phyloP scores from a whole-genome alignment of 2,888 invertebrate species.

The Cephalotes varians region DNA sequence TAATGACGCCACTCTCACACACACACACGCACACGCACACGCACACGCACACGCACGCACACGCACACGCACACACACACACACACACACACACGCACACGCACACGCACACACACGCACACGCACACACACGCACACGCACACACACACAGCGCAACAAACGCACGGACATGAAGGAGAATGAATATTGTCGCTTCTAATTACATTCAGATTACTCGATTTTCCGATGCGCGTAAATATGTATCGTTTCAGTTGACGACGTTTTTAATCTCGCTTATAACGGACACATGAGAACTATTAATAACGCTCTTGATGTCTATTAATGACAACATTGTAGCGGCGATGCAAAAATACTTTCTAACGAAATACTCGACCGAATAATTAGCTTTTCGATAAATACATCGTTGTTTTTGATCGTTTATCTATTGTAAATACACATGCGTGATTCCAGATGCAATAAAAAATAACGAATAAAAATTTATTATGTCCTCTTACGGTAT shows the following conservation, averaged over 20 bases:
- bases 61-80: no score
- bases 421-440: background rate
- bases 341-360: slow-evolving; percentile 16
- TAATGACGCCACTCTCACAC: slow-evolving; percentile 12
- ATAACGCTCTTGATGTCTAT: slow-evolving; percentile 32
- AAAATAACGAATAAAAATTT: slow-evolving; percentile 3
- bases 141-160: background rate
- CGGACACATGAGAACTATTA: slow-evolving; percentile 21
- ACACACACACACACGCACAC: no score
- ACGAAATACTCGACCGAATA: slow-evolving; percentile 38
- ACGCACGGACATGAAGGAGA: background rate
- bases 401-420: background rate
- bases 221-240: slow-evolving; percentile 6
- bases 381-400: slow-evolving; percentile 21
- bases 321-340: slow-evolving; percentile 24
- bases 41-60: no score
- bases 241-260: slow-evolving; percentile 11
- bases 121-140: no score
- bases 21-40: no score
- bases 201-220: slow-evolving; percentile 21
- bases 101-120: no score
- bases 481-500: background rate
- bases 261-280: slow-evolving; percentile 45
- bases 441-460: background rate
- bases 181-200: slow-evolving; percentile 21